Evolutionary conservation across 2,888 invertebrate genomes (phyloP).

Genomic region (Proisotoma minuta): DNA sequence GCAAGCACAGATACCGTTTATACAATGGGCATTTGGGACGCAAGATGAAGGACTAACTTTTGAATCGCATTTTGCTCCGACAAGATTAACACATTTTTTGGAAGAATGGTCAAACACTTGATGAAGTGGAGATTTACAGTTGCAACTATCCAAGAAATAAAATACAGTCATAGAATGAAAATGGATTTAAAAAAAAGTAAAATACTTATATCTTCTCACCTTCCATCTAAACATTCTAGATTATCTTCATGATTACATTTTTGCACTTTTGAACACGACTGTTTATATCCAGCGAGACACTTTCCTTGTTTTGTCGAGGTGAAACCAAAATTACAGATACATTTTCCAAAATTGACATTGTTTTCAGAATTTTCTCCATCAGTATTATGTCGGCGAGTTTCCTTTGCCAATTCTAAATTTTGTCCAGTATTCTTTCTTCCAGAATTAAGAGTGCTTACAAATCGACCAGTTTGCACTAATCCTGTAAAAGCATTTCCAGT

Average conservation of each 20-base stretch:
- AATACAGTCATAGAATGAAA: too few species aligned
- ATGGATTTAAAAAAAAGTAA: not conserved
- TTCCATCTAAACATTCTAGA: conserved; percentile 35
- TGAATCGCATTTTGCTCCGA: conserved; percentile 26
- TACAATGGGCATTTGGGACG: conserved; percentile 23
- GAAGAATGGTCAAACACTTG: conserved; percentile 23
- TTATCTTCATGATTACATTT: conserved; percentile 31
- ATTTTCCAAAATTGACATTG: conserved; percentile 21
- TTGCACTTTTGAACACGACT: conserved; percentile 19
- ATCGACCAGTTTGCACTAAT: not conserved
- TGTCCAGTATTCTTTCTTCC: not conserved
- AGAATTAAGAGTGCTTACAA: not conserved
- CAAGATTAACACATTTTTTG: conserved; percentile 30
- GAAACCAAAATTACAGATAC: conserved; percentile 36
- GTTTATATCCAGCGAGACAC: conserved; percentile 32
- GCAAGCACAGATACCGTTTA: not conserved
- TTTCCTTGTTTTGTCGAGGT: conserved; percentile 27
- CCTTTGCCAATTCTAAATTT: not conserved
- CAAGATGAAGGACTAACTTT: conserved; percentile 17
- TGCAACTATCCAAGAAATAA: conserved; percentile 26
- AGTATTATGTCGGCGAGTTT: not conserved
- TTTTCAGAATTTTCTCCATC: not conserved
- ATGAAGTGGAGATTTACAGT: conserved; percentile 33
- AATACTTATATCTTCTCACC: conserved; percentile 12
- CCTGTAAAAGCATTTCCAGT: not conserved